phyloP scores from a whole-genome alignment of 2,113 vertebrate species.

The Chunga burmeisteri region DNA sequence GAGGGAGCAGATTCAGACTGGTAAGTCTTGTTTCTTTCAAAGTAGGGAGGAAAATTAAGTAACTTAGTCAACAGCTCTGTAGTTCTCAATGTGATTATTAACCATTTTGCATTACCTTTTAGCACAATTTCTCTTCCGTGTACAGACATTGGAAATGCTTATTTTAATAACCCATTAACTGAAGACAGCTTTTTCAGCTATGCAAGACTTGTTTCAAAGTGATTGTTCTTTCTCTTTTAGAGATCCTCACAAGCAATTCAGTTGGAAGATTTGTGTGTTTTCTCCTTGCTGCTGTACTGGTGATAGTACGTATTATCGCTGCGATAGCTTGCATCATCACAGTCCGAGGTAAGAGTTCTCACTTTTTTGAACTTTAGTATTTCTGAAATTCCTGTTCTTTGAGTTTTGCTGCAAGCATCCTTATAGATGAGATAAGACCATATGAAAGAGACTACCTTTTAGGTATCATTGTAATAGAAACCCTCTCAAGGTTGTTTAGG shows the following conservation, averaged over 20 bases:
- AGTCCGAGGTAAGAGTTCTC: conserved; percentile 13
- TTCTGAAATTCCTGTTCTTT: background rate
- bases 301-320: background rate
- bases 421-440: background rate
- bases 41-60: background rate
- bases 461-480: background rate
- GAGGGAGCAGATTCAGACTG: background rate
- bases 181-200: background rate
- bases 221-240: background rate
- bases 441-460: background rate
- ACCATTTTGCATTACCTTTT: background rate
- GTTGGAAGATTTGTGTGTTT: background rate
- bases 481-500: background rate
- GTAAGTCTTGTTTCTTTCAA: background rate
- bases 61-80: background rate
- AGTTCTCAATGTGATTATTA: background rate
- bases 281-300: background rate
- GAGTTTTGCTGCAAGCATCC: background rate
- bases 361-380: background rate
- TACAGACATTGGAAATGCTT: accelerated
- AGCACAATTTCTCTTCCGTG: background rate
- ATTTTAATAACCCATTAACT: background rate
- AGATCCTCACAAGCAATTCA: background rate
- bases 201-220: background rate
- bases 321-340: background rate